Conservation (phyloP, 2,113 vertebrate genomes). For the Alethe diademata region DNA sequence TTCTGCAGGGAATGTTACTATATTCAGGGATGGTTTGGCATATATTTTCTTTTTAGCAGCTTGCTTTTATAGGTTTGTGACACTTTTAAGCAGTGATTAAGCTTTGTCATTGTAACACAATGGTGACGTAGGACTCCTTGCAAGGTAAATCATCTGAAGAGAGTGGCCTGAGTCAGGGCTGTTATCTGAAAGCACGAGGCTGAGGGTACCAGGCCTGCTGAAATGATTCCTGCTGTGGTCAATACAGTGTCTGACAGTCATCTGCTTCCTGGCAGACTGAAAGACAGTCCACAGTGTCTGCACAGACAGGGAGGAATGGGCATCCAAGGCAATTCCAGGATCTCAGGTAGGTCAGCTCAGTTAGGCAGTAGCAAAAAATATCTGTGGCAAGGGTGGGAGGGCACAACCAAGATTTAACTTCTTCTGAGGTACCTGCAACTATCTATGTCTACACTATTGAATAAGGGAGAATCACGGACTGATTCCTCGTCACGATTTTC, state of each 20-base stretch:
- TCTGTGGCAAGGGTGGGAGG: not conserved
- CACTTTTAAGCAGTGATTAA: not conserved
- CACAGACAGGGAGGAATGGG: not conserved
- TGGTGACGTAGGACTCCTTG: not conserved
- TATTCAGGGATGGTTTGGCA: not conserved
- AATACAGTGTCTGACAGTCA: not conserved
- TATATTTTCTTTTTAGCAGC: not conserved
- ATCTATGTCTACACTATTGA: fast-evolving
- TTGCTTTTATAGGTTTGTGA: not conserved
- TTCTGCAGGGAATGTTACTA: not conserved
- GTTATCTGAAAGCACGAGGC: not conserved
- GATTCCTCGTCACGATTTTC: not conserved
- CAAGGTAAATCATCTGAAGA: not conserved
- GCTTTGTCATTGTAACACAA: not conserved
- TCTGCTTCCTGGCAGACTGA: not conserved
- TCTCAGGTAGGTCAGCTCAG: not conserved
- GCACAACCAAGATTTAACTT: not conserved
- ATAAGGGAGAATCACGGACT: not conserved
- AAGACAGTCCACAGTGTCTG: not conserved
- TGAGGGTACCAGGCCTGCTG: not conserved
- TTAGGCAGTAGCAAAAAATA: not conserved
- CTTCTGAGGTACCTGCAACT: not conserved
- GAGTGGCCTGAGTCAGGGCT: not conserved
- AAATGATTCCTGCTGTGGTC: not conserved
- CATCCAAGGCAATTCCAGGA: not conserved